Evolutionary conservation across 2,888 invertebrate genomes (phyloP), one percentile per base, ranked within the genome.

Genomic region (Aporophyla lueneburgensis): DNA sequence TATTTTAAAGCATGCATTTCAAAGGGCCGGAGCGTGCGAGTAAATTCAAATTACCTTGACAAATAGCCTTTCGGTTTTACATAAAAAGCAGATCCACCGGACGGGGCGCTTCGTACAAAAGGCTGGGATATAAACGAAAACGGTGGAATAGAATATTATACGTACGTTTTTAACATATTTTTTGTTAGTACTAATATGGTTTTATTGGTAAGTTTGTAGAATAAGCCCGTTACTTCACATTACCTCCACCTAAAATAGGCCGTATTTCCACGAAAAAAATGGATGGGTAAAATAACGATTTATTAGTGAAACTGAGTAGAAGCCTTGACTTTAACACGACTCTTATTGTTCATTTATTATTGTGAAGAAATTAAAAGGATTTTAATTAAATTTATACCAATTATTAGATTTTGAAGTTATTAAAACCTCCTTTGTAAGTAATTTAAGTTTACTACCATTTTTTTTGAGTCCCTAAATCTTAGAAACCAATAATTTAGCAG

Each of bases 1-100:
- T 78, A 68, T 85, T 87, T 87, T 87, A 86, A 84, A 87, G 73
- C 78, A 78, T 82, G 84, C 84, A 85, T 87, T 87, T 86, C 84
- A 86, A 88, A 84, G 85, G 85, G 78, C 75, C 56, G 65, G 80
- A 74, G 78, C 83, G 78, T 80, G 79, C 78, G 83, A 87, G 84
- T 87, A 87, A 88, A 88, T 88, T 88, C 83, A 88, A 87, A 88
- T 88, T 87, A 88, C 74, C 82, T 83, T 84, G 86, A 88, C 87
- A 88, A 88, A 87, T 87, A 88, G 82, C 81, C 85, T 80, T 86
- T 88, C 53, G 78, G 87, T 86, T 88, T 88, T 84, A 86, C 88
- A 87, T 88, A 89, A 86, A 86, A 83, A 87, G 80, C 80, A 81
- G 84, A 87, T 86, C 78, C 85, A 78, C 73, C 76, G 81, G 78